Percentiles rank a stretch among this genome's conserved stretches.
Conservation (phyloP, 1,140 invertebrate genomes). For the Bombus terrestris region DNA sequence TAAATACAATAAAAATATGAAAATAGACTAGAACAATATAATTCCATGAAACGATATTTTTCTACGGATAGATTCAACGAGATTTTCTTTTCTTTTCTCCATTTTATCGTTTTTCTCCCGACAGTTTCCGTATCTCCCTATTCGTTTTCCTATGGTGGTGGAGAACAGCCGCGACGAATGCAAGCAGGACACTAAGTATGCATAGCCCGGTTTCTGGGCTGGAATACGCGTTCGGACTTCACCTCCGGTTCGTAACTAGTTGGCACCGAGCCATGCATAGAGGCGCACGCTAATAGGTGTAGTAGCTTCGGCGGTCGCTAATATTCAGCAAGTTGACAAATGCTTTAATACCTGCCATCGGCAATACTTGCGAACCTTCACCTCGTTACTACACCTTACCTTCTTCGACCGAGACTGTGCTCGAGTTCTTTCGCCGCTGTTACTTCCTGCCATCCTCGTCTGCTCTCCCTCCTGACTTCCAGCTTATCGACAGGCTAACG, state of each 20-base stretch:
- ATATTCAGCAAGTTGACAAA: slow-evolving; percentile 77
- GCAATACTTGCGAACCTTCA: slow-evolving; percentile 63
- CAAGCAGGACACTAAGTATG: slow-evolving; percentile 71
- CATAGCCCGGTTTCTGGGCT: slow-evolving; percentile 67
- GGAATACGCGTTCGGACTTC: slow-evolving; percentile 73
- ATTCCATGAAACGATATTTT: slow-evolving; percentile 4
- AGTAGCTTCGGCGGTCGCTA: slow-evolving; percentile 64
- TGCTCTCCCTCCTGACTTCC: too few relatives aligned
- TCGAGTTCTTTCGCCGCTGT: slow-evolving; percentile 36
- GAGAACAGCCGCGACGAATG: background rate
- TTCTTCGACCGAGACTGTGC: slow-evolving; percentile 21
- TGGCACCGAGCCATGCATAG: slow-evolving; percentile 78
- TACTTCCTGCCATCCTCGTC: background rate
- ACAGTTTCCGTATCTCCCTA: background rate
- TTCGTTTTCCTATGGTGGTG: background rate
- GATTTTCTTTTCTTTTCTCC: background rate
- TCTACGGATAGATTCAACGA: background rate
- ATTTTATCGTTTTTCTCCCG: background rate
- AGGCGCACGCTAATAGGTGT: slow-evolving; percentile 77
- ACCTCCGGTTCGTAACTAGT: slow-evolving; percentile 75
- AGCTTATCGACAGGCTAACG: slow-evolving; percentile 34
- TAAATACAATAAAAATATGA: too few relatives aligned
- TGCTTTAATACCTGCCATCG: slow-evolving; percentile 79
- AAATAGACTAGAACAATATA: too few relatives aligned
- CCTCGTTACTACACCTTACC: slow-evolving; percentile 43